phyloP scores from a whole-genome alignment of 2,888 invertebrate genomes.

The Dasysyrphus tricinctus region DNA sequence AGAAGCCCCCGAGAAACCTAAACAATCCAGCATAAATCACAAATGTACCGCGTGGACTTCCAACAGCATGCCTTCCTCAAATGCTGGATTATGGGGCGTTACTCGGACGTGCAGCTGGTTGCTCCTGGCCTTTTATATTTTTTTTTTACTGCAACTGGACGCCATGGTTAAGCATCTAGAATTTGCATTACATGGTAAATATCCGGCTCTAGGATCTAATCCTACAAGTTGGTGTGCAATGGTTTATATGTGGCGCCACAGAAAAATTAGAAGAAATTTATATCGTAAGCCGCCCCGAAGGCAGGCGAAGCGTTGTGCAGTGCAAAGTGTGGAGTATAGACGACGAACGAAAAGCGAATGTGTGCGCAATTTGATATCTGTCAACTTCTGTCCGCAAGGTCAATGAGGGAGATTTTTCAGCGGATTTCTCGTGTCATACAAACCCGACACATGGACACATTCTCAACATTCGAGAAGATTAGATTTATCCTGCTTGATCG shows the following conservation, averaged over 20 bases:
- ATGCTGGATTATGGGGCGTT: constrained; percentile 62
- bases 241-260: constrained; percentile 69
- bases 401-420: constrained; percentile 71
- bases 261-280: constrained; percentile 71
- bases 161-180: constrained; percentile 57
- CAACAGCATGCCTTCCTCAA: constrained; percentile 42
- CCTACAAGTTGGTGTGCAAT: constrained; percentile 37
- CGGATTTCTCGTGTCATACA: constrained; percentile 66
- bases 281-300: constrained; percentile 25
- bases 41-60: constrained; percentile 13
- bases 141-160: constrained; percentile 13
- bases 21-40: constrained; percentile 74
- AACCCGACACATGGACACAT: constrained; percentile 44
- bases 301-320: background rate
- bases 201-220: constrained; percentile 68
- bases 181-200: constrained; percentile 68
- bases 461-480: constrained; percentile 59
- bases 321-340: constrained; percentile 25
- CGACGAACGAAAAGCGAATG: constrained; percentile 51
- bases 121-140: constrained; percentile 59
- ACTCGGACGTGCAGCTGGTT: constrained; percentile 64
- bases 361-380: constrained; percentile 73
- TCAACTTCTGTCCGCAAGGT: constrained; percentile 75
- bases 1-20: constrained; percentile 52
- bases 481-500: constrained; percentile 44